Percentiles rank a stretch among this genome's conserved stretches.
Evolutionary conservation across 2,797 vertebrate species (phyloP).

Genomic region (Sardinella longiceps): DNA sequence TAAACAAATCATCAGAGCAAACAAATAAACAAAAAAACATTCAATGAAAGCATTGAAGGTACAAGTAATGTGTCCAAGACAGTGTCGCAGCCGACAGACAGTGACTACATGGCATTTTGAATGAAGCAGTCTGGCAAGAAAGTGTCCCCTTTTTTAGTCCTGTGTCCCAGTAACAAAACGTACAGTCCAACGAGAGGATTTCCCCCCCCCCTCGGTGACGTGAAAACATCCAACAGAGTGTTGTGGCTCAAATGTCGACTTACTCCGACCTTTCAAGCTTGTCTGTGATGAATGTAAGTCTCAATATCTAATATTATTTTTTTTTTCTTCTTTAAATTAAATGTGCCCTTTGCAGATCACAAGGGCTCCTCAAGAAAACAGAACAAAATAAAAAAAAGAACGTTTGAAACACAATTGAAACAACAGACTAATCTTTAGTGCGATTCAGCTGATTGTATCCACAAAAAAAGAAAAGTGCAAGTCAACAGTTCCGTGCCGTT

Average conservation of each 20-base stretch:
- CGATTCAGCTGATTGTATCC: conserved; percentile 33
- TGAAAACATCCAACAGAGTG: neutral
- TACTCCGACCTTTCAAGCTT: neutral
- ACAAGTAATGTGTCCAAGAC: neutral
- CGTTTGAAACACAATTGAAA: conserved; percentile 27
- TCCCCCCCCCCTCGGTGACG: neutral
- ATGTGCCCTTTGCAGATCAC: neutral
- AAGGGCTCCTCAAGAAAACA: neutral
- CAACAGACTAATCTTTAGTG: neutral
- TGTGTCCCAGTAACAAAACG: neutral
- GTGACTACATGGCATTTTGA: neutral
- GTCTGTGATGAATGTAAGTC: neutral
- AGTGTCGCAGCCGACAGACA: neutral
- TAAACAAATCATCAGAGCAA: neutral
- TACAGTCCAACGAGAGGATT: neutral
- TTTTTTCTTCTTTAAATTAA: neutral
- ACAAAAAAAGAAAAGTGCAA: conserved; percentile 33
- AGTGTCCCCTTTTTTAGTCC: neutral
- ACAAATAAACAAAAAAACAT: neutral
- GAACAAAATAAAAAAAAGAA: conserved; percentile 11
- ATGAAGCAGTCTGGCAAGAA: neutral
- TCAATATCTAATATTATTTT: neutral
- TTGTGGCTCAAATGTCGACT: neutral
- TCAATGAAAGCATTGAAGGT: conserved; percentile 19
- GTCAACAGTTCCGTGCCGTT: neutral